phyloP scores from a whole-genome alignment of 1,140 invertebrate genomes.

The Ceratina australensis region DNA sequence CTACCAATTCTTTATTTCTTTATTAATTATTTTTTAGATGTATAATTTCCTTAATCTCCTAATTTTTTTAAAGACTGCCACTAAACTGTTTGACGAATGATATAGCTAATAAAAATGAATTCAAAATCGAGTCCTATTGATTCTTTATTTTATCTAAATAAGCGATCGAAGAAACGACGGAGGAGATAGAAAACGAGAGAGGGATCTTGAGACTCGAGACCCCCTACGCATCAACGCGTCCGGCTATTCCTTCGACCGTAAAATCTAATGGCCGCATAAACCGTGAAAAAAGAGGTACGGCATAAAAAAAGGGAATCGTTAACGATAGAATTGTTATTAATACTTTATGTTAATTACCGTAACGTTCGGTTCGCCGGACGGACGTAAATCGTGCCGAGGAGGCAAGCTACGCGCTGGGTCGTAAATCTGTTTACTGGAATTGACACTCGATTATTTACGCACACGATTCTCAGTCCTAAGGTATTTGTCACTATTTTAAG shows the following conservation, averaged over 20 bases:
- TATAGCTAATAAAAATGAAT: too few relatives aligned
- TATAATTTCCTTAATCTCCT: too few relatives aligned
- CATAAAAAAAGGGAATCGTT: constrained; percentile 73
- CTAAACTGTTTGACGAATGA: too few relatives aligned
- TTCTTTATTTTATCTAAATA: constrained; percentile 12
- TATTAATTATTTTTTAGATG: too few relatives aligned
- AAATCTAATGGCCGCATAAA: constrained; percentile 78
- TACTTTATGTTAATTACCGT: constrained; percentile 79
- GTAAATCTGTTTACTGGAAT: constrained; percentile 75
- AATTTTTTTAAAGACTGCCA: too few relatives aligned
- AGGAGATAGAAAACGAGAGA: constrained; percentile 38
- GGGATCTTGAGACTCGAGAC: constrained; percentile 53
- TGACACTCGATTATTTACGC: constrained; percentile 67
- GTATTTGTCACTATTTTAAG: not conserved
- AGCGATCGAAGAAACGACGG: constrained; percentile 31
- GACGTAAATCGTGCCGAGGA: constrained; percentile 73
- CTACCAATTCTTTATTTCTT: too few relatives aligned
- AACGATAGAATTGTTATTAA: constrained; percentile 74
- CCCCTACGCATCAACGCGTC: constrained; percentile 66
- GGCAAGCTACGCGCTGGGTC: constrained; percentile 58
- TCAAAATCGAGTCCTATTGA: too few relatives aligned
- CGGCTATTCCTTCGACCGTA: constrained; percentile 76
- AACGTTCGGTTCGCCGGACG: constrained; percentile 72
- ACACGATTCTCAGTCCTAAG: not conserved
- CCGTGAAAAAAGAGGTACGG: constrained; percentile 73